phyloP scores from a whole-genome alignment of 2,888 invertebrate genomes.

The Ectemnius cavifrons region DNA sequence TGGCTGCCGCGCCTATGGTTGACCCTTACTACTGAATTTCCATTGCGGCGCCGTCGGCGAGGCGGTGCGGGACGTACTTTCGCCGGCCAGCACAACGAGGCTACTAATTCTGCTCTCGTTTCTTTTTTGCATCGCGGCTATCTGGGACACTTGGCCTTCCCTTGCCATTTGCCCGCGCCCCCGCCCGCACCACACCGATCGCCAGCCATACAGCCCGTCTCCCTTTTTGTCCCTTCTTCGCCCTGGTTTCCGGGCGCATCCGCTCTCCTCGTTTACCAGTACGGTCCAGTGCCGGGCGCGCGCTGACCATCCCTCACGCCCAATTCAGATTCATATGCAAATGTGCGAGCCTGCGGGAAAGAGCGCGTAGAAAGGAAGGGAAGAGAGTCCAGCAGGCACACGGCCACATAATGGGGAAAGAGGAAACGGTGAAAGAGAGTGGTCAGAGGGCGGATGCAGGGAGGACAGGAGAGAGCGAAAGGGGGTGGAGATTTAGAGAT shows the following conservation, averaged over 20 bases:
- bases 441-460: constrained; percentile 17
- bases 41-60: constrained; percentile 23
- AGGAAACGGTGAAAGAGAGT: constrained; percentile 5
- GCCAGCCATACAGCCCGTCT: background rate
- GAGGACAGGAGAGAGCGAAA: constrained; percentile 2
- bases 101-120: constrained; percentile 33
- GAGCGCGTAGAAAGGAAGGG: too few species aligned
- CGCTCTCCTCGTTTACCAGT: constrained; percentile 34
- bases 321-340: constrained; percentile 73
- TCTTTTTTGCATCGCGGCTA: constrained; percentile 8
- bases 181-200: background rate
- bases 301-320: constrained; percentile 55
- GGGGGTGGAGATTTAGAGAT: background rate
- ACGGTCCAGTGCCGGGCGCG: constrained; percentile 43
- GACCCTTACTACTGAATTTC: constrained; percentile 59
- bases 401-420: background rate
- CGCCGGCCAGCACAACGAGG: constrained; percentile 18
- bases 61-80: constrained; percentile 19
- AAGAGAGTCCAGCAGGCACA: constrained; percentile 20
- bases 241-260: constrained; percentile 1
- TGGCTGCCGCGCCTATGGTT: constrained; percentile 35
- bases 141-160: background rate
- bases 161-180: background rate
- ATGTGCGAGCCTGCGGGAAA: constrained; percentile 31
- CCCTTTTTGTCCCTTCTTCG: constrained; percentile 10